Conservation (phyloP, 2,113 vertebrate species). For the Syrrhaptes paradoxus region DNA sequence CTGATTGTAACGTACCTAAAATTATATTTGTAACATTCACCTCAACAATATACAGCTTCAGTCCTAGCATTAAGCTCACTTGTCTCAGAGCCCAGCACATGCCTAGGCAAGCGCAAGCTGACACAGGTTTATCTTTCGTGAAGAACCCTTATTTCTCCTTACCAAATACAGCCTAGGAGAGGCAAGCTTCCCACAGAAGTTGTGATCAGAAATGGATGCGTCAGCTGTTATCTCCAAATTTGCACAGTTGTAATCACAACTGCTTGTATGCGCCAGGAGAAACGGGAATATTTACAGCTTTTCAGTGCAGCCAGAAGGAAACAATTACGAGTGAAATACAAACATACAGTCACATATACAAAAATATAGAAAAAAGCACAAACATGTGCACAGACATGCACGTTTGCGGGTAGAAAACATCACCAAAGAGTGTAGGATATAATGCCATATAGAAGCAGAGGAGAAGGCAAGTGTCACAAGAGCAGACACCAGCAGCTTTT, state of each 20-base stretch:
- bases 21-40: not conserved
- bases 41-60: not conserved
- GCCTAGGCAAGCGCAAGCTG: not conserved
- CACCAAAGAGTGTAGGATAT: not conserved
- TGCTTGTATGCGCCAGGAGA: slow-evolving; percentile 8
- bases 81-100: not conserved
- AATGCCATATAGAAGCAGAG: rapidly evolving
- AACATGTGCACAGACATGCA: rapidly evolving
- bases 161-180: not conserved
- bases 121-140: not conserved
- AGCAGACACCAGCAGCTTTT: not conserved
- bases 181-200: not conserved
- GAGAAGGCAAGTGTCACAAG: not conserved
- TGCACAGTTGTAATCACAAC: not conserved
- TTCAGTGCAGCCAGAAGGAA: not conserved
- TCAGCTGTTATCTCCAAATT: slow-evolving; percentile 1
- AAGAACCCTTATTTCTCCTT: not conserved
- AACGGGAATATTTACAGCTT: slow-evolving; percentile 16
- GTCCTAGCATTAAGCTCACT: not conserved
- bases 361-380: not conserved
- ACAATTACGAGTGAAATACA: not conserved
- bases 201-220: not conserved
- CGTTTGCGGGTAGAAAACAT: not conserved
- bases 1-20: not conserved
- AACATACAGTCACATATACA: not conserved